These are phyloP conservation scores for Xestoiulus laeticollis DNA, from an alignment of 2,888 invertebrate genomes.

Conservation along the genomic window DNA sequence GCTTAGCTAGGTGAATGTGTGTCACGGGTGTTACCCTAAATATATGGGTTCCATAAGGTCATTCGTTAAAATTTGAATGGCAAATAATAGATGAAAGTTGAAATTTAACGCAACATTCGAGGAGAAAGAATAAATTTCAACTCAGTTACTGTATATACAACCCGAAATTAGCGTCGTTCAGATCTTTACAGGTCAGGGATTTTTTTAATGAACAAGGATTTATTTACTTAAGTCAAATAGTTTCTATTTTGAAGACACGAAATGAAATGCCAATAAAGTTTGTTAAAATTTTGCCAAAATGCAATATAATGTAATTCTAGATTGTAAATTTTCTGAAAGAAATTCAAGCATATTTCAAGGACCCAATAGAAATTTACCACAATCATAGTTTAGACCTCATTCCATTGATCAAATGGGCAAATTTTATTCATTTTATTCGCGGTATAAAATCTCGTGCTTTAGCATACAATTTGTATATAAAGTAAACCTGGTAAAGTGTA, in stretches of 20 bases:
- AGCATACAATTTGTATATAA: too few relatives aligned
- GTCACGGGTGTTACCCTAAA: slow-evolving; percentile 21
- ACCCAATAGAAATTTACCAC: too few relatives aligned
- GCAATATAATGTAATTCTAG: too few relatives aligned
- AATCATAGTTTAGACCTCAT: too few relatives aligned
- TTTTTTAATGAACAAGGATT: not conserved
- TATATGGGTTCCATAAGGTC: not conserved
- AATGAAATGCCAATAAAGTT: not conserved
- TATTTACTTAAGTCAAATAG: not conserved
- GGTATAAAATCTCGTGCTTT: too few relatives aligned
- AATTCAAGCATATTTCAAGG: too few relatives aligned
- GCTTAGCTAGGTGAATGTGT: slow-evolving; percentile 5
- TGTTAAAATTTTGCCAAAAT: not conserved
- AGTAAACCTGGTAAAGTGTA: too few relatives aligned
- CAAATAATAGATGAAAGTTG: not conserved
- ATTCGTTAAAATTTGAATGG: not conserved
- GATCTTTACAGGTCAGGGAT: not conserved
- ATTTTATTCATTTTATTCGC: too few relatives aligned
- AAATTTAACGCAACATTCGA: not conserved
- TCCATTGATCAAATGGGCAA: too few relatives aligned
- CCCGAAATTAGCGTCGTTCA: not conserved
- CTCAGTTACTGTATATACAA: not conserved
- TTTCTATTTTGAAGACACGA: not conserved
- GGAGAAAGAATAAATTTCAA: not conserved
- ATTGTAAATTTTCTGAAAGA: too few relatives aligned